Conservation (phyloP, 2,797 vertebrate species). For the Capromys pilorides region DNA sequence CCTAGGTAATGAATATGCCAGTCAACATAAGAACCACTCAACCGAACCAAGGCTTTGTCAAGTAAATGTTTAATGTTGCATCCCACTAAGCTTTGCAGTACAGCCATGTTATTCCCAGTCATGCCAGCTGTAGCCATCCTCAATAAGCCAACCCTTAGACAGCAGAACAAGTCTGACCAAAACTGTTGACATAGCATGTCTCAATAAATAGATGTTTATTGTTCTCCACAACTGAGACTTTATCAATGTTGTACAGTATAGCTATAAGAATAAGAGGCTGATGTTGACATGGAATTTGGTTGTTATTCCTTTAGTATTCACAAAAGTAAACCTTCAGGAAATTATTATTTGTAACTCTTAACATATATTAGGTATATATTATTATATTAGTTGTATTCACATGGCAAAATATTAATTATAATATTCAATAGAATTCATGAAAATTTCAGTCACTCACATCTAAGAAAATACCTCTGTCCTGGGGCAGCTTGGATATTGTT, state of each 20-base stretch:
- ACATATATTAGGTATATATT: not conserved
- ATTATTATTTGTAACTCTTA: not conserved
- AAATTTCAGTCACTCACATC: not conserved
- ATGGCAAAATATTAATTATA: conserved; percentile 2
- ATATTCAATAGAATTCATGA: not conserved
- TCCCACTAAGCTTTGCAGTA: not conserved
- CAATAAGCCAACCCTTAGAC: not conserved
- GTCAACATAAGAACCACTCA: not conserved
- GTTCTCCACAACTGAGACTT: not conserved
- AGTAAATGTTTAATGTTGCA: not conserved
- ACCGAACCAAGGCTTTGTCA: not conserved
- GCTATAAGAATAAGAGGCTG: not conserved
- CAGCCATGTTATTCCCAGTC: not conserved
- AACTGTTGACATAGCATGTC: not conserved
- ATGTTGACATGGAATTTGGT: not conserved
- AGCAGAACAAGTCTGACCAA: not conserved
- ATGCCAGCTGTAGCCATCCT: not conserved
- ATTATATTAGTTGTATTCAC: not conserved
- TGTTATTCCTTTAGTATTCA: not conserved
- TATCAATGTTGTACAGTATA: not conserved
- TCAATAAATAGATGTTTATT: not conserved
- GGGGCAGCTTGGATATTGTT: not conserved
- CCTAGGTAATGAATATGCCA: not conserved
- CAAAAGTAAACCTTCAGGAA: not conserved
- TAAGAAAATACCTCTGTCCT: not conserved